A percentile compares a stretch with the other conserved stretches of the same genome.
Conservation (phyloP, 2,113 vertebrate genomes). For the Butorides virescens region DNA sequence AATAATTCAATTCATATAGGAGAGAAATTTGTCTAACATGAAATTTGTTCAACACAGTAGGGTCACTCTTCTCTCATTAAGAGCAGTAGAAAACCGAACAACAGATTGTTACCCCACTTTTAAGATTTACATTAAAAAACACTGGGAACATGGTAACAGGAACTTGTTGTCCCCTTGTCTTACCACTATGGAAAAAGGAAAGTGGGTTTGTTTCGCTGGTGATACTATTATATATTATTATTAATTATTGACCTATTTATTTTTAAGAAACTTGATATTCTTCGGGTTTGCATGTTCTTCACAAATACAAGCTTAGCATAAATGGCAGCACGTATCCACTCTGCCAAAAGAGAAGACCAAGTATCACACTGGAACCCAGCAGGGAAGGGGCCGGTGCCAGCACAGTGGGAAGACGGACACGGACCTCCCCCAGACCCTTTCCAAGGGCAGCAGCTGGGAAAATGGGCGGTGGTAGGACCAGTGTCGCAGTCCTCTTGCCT, state of each 20-base stretch:
- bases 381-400: not conserved
- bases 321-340: not conserved
- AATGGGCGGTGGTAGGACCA: fast-evolving
- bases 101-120: not conserved
- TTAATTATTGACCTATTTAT: not conserved
- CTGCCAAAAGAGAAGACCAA: not conserved
- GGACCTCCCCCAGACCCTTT: not conserved
- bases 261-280: not conserved
- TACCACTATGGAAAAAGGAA: not conserved
- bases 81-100: not conserved
- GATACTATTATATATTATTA: not conserved
- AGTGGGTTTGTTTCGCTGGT: not conserved
- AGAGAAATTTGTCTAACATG: not conserved
- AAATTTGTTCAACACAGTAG: not conserved
- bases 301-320: not conserved
- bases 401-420: not conserved
- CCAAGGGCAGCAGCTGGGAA: not conserved
- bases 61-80: not conserved
- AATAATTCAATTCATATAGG: not conserved
- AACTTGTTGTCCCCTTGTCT: not conserved
- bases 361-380: not conserved
- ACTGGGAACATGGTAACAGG: not conserved
- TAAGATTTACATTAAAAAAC: not conserved
- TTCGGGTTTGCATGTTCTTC: not conserved
- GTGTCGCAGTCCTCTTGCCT: not conserved